A percentile compares a stretch with the other conserved stretches of the same genome.
Conservation (phyloP, 1,140 invertebrate species). For the Hycleus cichorii region DNA sequence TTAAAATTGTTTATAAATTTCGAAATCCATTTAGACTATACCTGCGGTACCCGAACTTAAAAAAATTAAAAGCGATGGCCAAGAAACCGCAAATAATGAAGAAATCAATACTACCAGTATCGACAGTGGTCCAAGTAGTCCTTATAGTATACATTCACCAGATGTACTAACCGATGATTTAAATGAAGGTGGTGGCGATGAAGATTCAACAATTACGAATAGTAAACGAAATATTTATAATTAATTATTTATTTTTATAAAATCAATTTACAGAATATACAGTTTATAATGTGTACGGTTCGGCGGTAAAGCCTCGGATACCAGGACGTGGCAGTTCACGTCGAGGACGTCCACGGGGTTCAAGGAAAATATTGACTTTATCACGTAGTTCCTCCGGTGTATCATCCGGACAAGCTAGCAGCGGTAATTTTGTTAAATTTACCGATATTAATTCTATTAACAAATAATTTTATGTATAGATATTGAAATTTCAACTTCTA, state of each 20-base stretch:
- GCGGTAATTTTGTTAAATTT: slow-evolving; percentile 1
- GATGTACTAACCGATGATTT: slow-evolving; percentile 28
- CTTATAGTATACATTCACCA: slow-evolving; percentile 28
- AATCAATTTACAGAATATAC: slow-evolving; percentile 28
- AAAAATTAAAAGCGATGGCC: slow-evolving; percentile 14
- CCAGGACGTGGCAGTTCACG: slow-evolving; percentile 53
- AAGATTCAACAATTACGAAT: slow-evolving; percentile 27
- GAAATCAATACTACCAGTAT: slow-evolving; percentile 10
- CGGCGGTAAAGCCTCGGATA: slow-evolving; percentile 43
- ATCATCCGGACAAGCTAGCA: neutral
- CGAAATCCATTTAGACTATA: slow-evolving; percentile 7
- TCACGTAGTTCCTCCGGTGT: neutral
- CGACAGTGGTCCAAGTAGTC: slow-evolving; percentile 33
- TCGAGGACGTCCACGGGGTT: slow-evolving; percentile 60
- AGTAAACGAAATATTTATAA: slow-evolving; percentile 17
- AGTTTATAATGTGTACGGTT: slow-evolving; percentile 34
- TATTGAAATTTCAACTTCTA: too few species aligned
- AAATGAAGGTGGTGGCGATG: slow-evolving; percentile 26
- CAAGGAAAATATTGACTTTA: slow-evolving; percentile 41
- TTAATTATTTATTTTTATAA: slow-evolving; percentile 7
- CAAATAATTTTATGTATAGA: too few species aligned
- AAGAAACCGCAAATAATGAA: slow-evolving; percentile 11
- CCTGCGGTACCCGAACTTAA: slow-evolving; percentile 11
- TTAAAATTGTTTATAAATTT: neutral
- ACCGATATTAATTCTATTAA: too few species aligned